A percentile compares a stretch with the other conserved stretches of the same genome.
These are phyloP conservation scores for Platycnemis pennipes DNA, from an alignment of 2,888 invertebrate genomes.

Conservation along the genomic window DNA sequence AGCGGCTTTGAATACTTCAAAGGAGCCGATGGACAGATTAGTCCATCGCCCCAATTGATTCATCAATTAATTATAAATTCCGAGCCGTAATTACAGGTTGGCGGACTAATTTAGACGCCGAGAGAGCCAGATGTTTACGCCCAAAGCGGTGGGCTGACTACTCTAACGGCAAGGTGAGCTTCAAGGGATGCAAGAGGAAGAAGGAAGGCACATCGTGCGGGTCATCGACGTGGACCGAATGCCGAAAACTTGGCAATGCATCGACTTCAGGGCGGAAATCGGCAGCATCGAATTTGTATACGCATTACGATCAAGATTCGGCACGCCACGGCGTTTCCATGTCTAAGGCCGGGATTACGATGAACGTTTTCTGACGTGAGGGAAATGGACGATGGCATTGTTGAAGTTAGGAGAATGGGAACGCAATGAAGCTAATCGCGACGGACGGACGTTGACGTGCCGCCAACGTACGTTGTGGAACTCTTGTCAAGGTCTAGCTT, in stretches of 20 bases:
- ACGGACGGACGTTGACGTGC: too few species aligned
- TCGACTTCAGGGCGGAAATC: neutral
- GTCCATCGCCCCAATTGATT: neutral
- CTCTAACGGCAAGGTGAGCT: neutral
- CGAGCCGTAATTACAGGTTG: neutral
- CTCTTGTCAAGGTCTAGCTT: too few species aligned
- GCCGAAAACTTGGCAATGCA: neutral
- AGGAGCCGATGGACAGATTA: neutral
- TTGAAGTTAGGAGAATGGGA: too few species aligned
- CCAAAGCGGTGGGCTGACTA: neutral
- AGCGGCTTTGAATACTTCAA: neutral
- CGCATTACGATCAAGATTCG: too few species aligned
- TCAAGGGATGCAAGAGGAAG: neutral
- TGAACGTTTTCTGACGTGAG: too few species aligned
- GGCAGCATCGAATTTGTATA: neutral
- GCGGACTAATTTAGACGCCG: neutral
- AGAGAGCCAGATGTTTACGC: neutral
- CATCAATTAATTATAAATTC: neutral
- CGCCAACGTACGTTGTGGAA: too few species aligned
- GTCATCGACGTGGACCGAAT: neutral
- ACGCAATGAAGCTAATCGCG: too few species aligned
- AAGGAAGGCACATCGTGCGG: neutral
- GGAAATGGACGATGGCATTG: too few species aligned
- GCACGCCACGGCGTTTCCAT: too few species aligned
- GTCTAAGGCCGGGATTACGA: too few species aligned